Base-by-base conservation (phyloP, 2,888 invertebrate genomes). In the Anarsia innoxiella region DNA sequence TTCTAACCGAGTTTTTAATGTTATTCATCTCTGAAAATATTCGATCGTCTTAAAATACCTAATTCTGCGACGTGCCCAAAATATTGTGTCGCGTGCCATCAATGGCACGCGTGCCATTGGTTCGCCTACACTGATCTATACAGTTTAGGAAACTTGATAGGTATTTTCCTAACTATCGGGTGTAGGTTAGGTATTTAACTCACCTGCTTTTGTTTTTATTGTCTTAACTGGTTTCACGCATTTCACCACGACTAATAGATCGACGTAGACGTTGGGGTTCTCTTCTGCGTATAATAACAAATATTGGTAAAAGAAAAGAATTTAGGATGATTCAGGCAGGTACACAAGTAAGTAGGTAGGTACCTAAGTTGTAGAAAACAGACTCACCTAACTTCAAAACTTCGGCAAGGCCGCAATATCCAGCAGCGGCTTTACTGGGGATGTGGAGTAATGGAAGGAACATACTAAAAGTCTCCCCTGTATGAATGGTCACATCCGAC, bases 241-340 rank as follows among this genome's bases (percentile, higher is more conserved):
- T 49, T 89, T 89, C 0, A 94, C 89, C 5, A 89, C 89, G 0
- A 91, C 91, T 33, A 94, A 69, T 30, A 93, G 67, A 68, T 93
- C 91, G 2, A 93, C 88, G 42, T 71, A 78, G 1, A 72, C 51
- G 64, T 66, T 88, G 66, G 56, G 64, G 51, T 41, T 85, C 49
- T 60, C 63, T 44, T 80, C 84, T 83, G 65, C 28, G 19, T 19
- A 5, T 5, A 8, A 19, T 8, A 19, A 19, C 3, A 8, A 19
- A 19, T 5, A 19, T 19, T 5, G 19, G 8, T 5, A 8, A 19
- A 19, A 19, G 19, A 19, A 19, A 19, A 19, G 3, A 19, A 19
- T 19, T 5, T 19, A 19, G n/a, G n/a, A n/a, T n/a, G n/a, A 12
- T 28, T 28, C 5, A 10, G 9, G 12, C 12, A 11, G 15, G n/a